phyloP scores from a whole-genome alignment of 1,140 invertebrate genomes.

The Streblospio benedicti region DNA sequence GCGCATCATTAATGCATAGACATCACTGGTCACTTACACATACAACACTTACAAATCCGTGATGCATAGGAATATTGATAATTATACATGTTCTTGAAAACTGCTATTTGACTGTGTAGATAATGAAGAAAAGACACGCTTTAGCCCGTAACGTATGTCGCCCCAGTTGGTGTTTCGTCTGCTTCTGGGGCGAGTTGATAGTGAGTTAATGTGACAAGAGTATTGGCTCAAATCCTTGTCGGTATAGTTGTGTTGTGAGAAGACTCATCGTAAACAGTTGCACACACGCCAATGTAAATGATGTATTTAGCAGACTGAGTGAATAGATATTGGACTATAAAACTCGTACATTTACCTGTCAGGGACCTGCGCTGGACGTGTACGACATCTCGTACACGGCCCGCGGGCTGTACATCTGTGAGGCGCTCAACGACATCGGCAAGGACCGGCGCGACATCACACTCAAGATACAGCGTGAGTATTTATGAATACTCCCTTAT shows the following conservation, averaged over 20 bases:
- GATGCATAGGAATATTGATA: too few species aligned
- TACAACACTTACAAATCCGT: too few species aligned
- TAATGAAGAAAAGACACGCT: too few species aligned
- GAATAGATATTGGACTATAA: not conserved
- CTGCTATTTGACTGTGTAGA: too few species aligned
- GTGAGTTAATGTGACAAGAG: too few species aligned
- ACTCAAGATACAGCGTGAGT: conserved; percentile 6
- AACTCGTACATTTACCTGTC: not conserved
- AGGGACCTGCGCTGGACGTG: conserved; percentile 3
- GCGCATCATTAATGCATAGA: too few species aligned
- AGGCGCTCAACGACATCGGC: conserved; percentile 8
- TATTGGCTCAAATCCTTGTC: not conserved
- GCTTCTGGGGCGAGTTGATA: too few species aligned
- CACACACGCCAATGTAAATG: not conserved
- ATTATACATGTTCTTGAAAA: too few species aligned
- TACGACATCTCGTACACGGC: not conserved
- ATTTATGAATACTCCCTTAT: not conserved
- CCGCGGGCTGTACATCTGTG: conserved; percentile 5
- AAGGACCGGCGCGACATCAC: conserved; percentile 6
- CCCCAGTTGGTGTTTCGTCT: too few species aligned
- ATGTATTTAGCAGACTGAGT: not conserved
- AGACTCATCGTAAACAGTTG: not conserved
- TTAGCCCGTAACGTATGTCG: too few species aligned
- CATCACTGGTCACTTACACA: too few species aligned
- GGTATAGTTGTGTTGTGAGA: not conserved